Conservation (phyloP, 2,113 vertebrate genomes). For the Macrotis lagotis region DNA sequence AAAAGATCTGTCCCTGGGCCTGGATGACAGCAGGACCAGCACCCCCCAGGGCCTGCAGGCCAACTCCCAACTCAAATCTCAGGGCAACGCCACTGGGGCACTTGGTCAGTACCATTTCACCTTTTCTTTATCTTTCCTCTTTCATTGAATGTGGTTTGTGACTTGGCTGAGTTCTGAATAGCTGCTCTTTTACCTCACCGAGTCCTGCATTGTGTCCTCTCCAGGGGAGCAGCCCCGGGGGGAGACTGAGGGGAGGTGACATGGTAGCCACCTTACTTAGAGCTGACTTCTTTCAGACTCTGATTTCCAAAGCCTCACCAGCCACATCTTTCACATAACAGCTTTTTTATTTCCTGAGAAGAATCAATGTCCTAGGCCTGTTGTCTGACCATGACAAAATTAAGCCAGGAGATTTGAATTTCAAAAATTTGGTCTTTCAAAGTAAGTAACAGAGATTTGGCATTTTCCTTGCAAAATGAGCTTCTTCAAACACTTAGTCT, state of each 20-base stretch:
- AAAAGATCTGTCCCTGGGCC: conserved; percentile 92
- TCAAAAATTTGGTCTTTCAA: not conserved
- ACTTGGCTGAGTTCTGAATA: no score
- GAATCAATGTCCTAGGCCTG: not conserved
- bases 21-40: conserved; percentile 96
- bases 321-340: not conserved
- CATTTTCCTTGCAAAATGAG: not conserved
- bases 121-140: conserved; percentile 54
- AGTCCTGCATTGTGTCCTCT: no score
- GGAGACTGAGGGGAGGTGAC: no score
- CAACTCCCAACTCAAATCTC: conserved; percentile 89
- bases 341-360: not conserved
- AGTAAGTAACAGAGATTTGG: not conserved
- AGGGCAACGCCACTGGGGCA: conserved; percentile 85
- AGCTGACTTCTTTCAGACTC: not conserved
- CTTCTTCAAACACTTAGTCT: not conserved
- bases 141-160: not conserved
- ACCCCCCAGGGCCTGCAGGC: conserved; percentile 94
- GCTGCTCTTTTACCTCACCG: no score
- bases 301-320: not conserved
- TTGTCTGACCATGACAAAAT: no score
- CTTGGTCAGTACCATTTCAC: conserved; percentile 86
- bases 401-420: no score
- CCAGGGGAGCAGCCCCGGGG: no score
- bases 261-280: no score